phyloP scores from a whole-genome alignment of 2,113 vertebrate genomes.

The Hiodon tergisus region DNA sequence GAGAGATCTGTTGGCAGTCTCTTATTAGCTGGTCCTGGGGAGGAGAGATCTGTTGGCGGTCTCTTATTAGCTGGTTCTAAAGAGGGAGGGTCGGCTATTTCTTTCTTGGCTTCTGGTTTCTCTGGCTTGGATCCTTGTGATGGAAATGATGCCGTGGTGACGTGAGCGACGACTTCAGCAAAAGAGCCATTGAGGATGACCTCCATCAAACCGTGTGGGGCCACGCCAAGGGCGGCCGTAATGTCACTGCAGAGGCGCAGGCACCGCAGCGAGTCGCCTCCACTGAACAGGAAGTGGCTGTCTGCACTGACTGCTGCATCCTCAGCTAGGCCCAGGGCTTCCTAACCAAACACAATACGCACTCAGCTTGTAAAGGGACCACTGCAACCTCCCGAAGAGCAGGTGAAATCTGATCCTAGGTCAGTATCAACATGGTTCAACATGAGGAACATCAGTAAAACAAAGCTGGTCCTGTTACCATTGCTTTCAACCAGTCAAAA shows the following conservation, averaged over 20 bases:
- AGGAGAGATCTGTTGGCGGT: background rate
- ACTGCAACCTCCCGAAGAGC: background rate
- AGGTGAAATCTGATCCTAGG: too few species aligned
- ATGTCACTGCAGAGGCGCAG: conserved; percentile 70
- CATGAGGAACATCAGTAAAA: too few species aligned
- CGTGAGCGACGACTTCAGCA: conserved; percentile 64
- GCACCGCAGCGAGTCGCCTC: conserved; percentile 87
- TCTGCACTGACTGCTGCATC: conserved; percentile 57
- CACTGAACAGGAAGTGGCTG: conserved; percentile 74
- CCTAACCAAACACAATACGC: conserved; percentile 52
- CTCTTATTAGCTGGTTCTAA: background rate
- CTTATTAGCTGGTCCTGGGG: too few species aligned
- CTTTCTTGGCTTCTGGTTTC: conserved; percentile 47
- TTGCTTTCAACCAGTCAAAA: too few species aligned
- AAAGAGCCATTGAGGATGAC: conserved; percentile 72
- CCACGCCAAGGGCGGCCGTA: conserved; percentile 56
- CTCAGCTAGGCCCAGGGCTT: conserved; percentile 59
- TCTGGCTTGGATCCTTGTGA: conserved; percentile 19
- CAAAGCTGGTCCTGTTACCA: too few species aligned
- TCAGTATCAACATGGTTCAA: too few species aligned
- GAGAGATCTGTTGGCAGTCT: too few species aligned
- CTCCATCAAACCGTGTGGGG: conserved; percentile 74
- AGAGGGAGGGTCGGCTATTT: conserved; percentile 32
- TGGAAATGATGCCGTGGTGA: conserved; percentile 42
- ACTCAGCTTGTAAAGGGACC: conserved; percentile 3